phyloP scores from a whole-genome alignment of 2,888 invertebrate species.

The Malthinus flaveolus region DNA sequence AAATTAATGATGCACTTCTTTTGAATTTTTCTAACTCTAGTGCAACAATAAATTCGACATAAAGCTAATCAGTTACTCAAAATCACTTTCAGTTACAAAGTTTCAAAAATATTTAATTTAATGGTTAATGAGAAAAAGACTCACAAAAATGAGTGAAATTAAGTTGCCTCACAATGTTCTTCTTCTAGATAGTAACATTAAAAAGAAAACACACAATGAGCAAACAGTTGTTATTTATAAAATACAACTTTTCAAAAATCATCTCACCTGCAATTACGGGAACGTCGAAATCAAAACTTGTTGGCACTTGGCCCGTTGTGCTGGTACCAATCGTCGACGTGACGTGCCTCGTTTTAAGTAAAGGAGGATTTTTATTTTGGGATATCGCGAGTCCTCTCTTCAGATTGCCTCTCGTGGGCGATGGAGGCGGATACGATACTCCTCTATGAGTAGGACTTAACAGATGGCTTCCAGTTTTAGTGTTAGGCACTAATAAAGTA shows the following conservation, averaged over 20 bases:
- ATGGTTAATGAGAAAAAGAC: conserved; percentile 37
- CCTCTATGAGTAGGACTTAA: conserved; percentile 68
- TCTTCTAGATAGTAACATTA: conserved; percentile 48
- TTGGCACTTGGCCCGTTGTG: conserved; percentile 46
- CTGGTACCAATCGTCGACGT: conserved; percentile 42
- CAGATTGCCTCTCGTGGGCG: conserved; percentile 69
- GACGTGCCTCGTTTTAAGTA: conserved; percentile 79
- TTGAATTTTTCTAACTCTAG: too few species aligned
- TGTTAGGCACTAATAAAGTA: conserved; percentile 60
- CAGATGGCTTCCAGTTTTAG: conserved; percentile 53
- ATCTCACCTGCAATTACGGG: conserved; percentile 55
- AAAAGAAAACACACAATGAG: conserved; percentile 25
- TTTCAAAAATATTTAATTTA: conserved; percentile 16
- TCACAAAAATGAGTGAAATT: conserved; percentile 50
- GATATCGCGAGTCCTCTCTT: conserved; percentile 72
- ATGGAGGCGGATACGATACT: conserved; percentile 82
- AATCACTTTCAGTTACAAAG: neutral
- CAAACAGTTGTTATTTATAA: conserved; percentile 10
- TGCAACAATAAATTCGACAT: too few species aligned
- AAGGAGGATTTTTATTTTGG: conserved; percentile 77
- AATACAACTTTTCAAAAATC: conserved; percentile 21
- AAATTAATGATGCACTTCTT: too few species aligned
- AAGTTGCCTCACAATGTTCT: conserved; percentile 53
- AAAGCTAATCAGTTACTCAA: too few species aligned
- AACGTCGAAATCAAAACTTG: conserved; percentile 56